Evolutionary conservation across 1,140 invertebrate species (phyloP).

Genomic region (Aphidius gifuensis): DNA sequence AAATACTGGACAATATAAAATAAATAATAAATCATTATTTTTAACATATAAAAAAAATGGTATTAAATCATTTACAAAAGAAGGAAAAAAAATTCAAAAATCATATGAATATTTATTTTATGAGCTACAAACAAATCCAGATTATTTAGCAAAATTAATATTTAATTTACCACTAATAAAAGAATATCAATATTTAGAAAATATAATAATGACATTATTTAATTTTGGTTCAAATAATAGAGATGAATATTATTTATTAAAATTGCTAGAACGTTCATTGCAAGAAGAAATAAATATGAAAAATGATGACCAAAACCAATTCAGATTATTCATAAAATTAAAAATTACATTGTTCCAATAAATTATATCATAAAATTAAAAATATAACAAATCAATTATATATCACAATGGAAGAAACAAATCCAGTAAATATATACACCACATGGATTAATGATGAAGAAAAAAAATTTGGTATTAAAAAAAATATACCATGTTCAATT

Average conservation of each 20-base stretch:
- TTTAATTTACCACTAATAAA: constrained; percentile 73
- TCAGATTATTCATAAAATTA: constrained; percentile 73
- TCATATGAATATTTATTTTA: constrained; percentile 82
- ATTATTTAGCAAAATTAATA: constrained; percentile 73
- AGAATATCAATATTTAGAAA: constrained; percentile 74
- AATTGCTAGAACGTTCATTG: constrained; percentile 70
- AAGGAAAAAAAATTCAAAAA: constrained; percentile 67
- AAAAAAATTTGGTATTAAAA: constrained; percentile 68
- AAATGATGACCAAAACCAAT: constrained; percentile 73
- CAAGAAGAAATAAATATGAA: constrained; percentile 78
- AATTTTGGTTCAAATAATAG: constrained; percentile 77
- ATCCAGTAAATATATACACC: constrained; percentile 79
- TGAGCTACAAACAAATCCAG: constrained; percentile 73
- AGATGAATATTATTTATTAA: constrained; percentile 76
- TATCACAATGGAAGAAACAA: constrained; percentile 73
- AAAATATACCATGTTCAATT: constrained; percentile 68
- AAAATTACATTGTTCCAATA: constrained; percentile 77
- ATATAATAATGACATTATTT: constrained; percentile 73
- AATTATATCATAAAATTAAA: constrained; percentile 70
- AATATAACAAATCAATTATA: constrained; percentile 67
- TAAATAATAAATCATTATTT: constrained; percentile 54
- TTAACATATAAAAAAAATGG: constrained; percentile 55
- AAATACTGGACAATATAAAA: constrained; percentile 63
- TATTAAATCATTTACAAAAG: constrained; percentile 72
- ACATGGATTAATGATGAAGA: constrained; percentile 77